These are phyloP conservation scores for Antechinus stuartii DNA, from an alignment of 2,113 vertebrate species.

Conservation along the genomic window DNA sequence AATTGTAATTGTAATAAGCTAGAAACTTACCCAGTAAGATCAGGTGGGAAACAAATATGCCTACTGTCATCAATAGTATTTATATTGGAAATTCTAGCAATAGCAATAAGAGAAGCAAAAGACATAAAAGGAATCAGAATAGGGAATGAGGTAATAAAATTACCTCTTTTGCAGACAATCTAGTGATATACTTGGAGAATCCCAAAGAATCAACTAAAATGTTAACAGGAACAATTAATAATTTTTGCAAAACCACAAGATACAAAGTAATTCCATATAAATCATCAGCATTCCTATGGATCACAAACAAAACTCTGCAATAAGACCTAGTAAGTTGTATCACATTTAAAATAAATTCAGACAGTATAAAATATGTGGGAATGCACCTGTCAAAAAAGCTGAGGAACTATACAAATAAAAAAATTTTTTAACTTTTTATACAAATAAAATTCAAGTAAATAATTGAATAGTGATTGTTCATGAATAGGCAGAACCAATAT, in stretches of 20 bases:
- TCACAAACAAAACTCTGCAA: not conserved
- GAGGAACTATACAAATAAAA: not conserved
- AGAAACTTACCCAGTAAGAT: not conserved
- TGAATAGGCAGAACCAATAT: no score
- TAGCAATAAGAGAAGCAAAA: not conserved
- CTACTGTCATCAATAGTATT: not conserved
- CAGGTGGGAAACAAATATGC: not conserved
- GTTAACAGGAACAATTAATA: not conserved
- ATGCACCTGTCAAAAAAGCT: not conserved
- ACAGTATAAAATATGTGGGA: not conserved
- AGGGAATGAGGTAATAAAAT: not conserved
- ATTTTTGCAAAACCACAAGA: not conserved
- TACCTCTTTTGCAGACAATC: not conserved
- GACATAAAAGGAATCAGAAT: not conserved
- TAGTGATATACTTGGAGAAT: not conserved
- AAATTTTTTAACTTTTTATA: not conserved
- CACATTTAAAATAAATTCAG: no score
- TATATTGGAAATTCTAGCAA: not conserved
- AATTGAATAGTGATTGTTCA: not conserved
- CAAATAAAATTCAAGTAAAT: not conserved
- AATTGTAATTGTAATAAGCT: not conserved
- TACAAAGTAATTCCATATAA: not conserved
- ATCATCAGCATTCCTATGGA: not conserved
- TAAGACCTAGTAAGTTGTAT: not conserved
- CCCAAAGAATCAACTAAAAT: not conserved